Percentiles rank a stretch among this genome's conserved stretches.
phyloP scores from a whole-genome alignment of 2,888 invertebrate species.

The Drosophila mimica region DNA sequence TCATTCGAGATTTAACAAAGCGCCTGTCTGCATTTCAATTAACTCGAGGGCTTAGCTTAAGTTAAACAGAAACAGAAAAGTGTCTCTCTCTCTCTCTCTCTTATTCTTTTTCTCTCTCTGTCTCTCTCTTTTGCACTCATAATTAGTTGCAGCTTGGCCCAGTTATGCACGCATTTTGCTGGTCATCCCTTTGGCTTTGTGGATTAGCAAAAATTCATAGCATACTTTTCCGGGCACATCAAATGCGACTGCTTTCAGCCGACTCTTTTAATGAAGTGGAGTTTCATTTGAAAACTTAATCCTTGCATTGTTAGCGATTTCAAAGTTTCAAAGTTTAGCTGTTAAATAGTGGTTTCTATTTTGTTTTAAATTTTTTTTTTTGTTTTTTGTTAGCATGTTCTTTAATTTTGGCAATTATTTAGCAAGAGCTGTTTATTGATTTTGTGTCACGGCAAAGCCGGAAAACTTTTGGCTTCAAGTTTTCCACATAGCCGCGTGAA shows the following conservation, averaged over 20 bases:
- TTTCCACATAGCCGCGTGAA: conserved; percentile 38
- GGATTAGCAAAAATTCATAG: conserved; percentile 7
- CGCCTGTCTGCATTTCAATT: conserved; percentile 68
- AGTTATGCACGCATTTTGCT: conserved; percentile 40
- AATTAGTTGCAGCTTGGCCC: conserved; percentile 30
- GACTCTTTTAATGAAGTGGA: conserved; percentile 7
- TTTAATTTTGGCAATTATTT: conserved; percentile 48
- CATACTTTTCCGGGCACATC: conserved; percentile 18
- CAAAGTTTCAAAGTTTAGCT: conserved; percentile 9
- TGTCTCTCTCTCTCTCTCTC: neutral
- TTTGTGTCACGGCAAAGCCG: conserved; percentile 43
- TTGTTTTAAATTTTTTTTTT: conserved; percentile 13
- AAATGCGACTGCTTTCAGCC: neutral
- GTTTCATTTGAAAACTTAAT: conserved; percentile 13
- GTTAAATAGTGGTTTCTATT: conserved; percentile 19
- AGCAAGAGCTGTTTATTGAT: conserved; percentile 44
- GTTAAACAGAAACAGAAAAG: conserved; percentile 45
- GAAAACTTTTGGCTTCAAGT: conserved; percentile 44
- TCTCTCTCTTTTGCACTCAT: conserved; percentile 1
- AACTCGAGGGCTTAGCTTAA: conserved; percentile 59
- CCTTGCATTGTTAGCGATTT: conserved; percentile 1
- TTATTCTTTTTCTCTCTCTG: neutral
- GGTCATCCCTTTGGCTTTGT: conserved; percentile 12
- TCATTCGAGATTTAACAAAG: conserved; percentile 57
- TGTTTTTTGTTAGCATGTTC: conserved; percentile 23